phyloP scores from a whole-genome alignment of 1,140 invertebrate species.

The Drosophila elegans region DNA sequence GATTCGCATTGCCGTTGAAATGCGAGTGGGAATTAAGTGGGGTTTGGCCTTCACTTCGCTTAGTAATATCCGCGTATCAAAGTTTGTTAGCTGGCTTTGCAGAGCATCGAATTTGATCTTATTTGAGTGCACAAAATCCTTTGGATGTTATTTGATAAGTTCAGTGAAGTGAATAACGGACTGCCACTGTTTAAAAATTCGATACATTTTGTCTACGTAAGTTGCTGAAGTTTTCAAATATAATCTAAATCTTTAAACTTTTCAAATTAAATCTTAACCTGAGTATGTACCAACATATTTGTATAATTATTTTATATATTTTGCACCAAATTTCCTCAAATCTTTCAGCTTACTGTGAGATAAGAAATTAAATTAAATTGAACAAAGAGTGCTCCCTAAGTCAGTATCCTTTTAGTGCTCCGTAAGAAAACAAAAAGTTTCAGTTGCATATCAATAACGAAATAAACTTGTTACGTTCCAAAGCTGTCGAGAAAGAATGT shows the following conservation, averaged over 20 bases:
- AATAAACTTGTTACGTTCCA: slow-evolving; percentile 55
- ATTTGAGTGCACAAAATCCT: background rate
- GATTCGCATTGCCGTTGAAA: slow-evolving; percentile 42
- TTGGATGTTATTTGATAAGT: background rate
- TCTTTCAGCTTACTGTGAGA: background rate
- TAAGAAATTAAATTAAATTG: no score
- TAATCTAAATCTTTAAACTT: no score
- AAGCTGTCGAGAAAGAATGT: slow-evolving; percentile 8
- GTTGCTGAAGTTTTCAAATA: no score
- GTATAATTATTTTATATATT: background rate
- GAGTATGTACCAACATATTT: background rate
- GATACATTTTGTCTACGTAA: no score
- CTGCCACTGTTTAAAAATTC: background rate
- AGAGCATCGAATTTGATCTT: background rate
- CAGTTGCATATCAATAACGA: slow-evolving; percentile 66
- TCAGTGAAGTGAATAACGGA: background rate
- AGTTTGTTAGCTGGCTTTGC: slow-evolving; percentile 3
- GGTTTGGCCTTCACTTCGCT: slow-evolving; percentile 16
- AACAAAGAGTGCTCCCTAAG: slow-evolving; percentile 1
- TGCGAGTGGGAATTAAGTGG: slow-evolving; percentile 61
- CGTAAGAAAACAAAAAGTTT: slow-evolving; percentile 50
- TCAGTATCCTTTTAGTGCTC: background rate
- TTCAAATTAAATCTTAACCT: no score
- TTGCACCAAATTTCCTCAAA: background rate
- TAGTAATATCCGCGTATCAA: slow-evolving; percentile 19